Conservation (phyloP, 2,888 invertebrate species). For the Drosophila mercatorum region DNA sequence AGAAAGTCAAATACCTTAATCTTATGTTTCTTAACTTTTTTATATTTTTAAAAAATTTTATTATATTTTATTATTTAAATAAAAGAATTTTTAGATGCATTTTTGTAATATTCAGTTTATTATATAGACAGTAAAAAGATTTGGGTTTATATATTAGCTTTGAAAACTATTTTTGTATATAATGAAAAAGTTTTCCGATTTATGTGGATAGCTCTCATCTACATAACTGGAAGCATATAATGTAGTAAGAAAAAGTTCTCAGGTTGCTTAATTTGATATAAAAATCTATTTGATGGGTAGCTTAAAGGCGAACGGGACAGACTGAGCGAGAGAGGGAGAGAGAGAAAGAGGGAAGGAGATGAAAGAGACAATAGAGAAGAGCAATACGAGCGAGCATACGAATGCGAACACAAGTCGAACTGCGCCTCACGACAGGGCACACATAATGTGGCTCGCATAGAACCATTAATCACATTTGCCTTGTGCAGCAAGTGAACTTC, state of each 20-base stretch:
- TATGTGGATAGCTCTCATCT: constrained; percentile 41
- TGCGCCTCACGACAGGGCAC: constrained; percentile 51
- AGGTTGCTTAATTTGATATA: constrained; percentile 50
- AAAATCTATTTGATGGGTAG: constrained; percentile 65
- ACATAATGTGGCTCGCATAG: constrained; percentile 81
- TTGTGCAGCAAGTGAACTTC: constrained; percentile 84
- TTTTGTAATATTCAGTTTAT: no score
- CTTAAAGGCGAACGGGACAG: constrained; percentile 55
- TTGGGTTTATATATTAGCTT: not conserved
- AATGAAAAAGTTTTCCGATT: constrained; percentile 45
- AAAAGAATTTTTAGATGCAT: no score
- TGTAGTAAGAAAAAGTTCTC: constrained; percentile 21
- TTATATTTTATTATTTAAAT: no score
- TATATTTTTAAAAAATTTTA: no score
- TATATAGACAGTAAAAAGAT: not conserved
- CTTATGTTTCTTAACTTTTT: not conserved
- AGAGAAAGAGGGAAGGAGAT: not conserved
- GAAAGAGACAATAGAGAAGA: constrained; percentile 50
- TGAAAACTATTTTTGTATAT: not conserved
- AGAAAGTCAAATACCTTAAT: not conserved
- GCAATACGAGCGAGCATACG: constrained; percentile 33
- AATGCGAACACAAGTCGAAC: constrained; percentile 39
- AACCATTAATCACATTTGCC: constrained; percentile 84
- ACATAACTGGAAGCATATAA: constrained; percentile 25
- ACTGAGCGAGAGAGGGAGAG: constrained; percentile 7